Evolutionary conservation across 2,797 vertebrate genomes (phyloP).

Genomic region (Oryzias sinensis): DNA sequence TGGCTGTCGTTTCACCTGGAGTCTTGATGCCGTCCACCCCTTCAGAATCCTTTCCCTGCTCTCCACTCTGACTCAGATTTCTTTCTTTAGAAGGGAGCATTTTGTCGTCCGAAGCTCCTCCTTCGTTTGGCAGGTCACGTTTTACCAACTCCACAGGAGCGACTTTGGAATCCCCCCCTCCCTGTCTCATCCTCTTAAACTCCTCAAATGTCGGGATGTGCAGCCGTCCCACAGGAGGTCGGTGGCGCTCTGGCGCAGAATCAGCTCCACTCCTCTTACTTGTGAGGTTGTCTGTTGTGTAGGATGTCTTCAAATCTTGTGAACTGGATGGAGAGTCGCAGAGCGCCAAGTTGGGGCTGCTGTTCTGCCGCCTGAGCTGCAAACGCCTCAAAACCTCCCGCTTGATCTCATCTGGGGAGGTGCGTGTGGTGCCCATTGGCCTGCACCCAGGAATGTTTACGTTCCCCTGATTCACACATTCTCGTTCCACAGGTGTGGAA

Average conservation of each 20-base stretch:
- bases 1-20: constrained; percentile 17
- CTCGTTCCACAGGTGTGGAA: constrained; percentile 14
- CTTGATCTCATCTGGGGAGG: constrained; percentile 84
- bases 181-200: constrained; percentile 87
- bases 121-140: constrained; percentile 5
- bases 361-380: constrained; percentile 84
- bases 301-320: constrained; percentile 62
- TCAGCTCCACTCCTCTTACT: constrained; percentile 21
- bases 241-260: constrained; percentile 59
- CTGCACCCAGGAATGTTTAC: constrained; percentile 42
- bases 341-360: constrained; percentile 80
- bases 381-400: constrained; percentile 82
- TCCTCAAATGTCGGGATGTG: constrained; percentile 90
- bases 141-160: constrained; percentile 27
- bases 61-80: not conserved
- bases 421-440: constrained; percentile 50
- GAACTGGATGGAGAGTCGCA: constrained; percentile 50
- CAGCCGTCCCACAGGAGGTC: constrained; percentile 69
- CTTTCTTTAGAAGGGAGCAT: not conserved
- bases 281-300: constrained; percentile 75
- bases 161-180: constrained; percentile 38
- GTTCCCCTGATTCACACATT: constrained; percentile 22
- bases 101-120: constrained; percentile 1
- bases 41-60: not conserved
- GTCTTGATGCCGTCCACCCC: constrained; percentile 12